phyloP scores from a whole-genome alignment of 2,113 vertebrate species.

The Fregetta grallaria region DNA sequence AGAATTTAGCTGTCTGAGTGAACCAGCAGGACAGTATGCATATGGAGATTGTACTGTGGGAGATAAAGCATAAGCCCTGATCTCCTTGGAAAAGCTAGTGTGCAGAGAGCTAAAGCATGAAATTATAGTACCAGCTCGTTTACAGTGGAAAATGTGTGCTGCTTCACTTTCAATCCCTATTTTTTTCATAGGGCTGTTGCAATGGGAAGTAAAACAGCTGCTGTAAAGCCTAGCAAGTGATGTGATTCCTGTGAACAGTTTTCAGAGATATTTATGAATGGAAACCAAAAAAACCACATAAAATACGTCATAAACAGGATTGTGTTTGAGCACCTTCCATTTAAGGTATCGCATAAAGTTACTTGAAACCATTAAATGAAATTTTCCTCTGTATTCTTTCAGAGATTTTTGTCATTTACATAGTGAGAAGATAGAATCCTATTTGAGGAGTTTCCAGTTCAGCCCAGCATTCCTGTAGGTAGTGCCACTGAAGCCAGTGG shows the following conservation, averaged over 20 bases:
- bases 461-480: not conserved
- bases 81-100: not conserved
- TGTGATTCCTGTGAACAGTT: not conserved
- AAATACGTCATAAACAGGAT: not conserved
- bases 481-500: not conserved
- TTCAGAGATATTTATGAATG: not conserved
- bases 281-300: not conserved
- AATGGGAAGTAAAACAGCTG: slow-evolving; percentile 7
- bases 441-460: not conserved
- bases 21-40: not conserved
- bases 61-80: not conserved
- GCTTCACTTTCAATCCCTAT: not conserved
- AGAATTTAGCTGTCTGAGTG: not conserved
- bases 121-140: not conserved
- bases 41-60: not conserved
- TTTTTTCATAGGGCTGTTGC: not conserved
- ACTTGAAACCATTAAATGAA: not conserved
- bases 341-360: not conserved
- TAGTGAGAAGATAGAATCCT: not conserved
- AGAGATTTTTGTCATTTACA: not conserved
- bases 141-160: not conserved
- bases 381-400: not conserved
- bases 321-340: not conserved
- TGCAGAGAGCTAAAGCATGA: not conserved
- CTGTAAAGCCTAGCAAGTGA: not conserved